A percentile compares a stretch with the other conserved stretches of the same genome.
Conservation (phyloP, 2,888 invertebrate species). For the Xanthorhoe spadicearia region DNA sequence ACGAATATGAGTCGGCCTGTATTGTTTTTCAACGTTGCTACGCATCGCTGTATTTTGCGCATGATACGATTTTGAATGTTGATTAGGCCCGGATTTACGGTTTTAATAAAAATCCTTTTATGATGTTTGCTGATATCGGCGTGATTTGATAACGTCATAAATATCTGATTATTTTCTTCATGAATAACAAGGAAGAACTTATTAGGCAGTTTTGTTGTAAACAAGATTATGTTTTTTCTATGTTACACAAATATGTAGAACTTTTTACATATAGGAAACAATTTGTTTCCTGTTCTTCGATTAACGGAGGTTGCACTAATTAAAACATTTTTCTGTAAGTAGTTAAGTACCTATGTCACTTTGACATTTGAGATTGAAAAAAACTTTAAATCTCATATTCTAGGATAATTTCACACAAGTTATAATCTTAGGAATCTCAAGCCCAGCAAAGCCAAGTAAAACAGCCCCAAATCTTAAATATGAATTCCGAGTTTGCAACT, state of each 20-base stretch:
- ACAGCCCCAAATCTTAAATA: conserved; percentile 37
- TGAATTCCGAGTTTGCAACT: conserved; percentile 37
- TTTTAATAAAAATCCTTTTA: conserved; percentile 16
- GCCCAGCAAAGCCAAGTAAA: conserved; percentile 1
- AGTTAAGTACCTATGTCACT: too few species aligned
- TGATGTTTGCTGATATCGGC: conserved; percentile 1
- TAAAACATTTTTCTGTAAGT: too few species aligned
- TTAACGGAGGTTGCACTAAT: too few species aligned
- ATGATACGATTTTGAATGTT: conserved; percentile 31
- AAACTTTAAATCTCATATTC: too few species aligned
- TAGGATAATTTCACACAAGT: not conserved
- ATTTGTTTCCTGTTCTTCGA: too few species aligned
- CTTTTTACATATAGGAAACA: too few species aligned
- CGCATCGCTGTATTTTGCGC: conserved; percentile 30
- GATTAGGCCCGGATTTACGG: conserved; percentile 20
- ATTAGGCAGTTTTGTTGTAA: not conserved
- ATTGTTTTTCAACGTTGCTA: conserved; percentile 20
- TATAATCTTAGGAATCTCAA: not conserved
- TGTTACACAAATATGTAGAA: not conserved
- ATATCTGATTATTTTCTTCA: conserved; percentile 6
- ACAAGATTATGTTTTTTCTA: not conserved
- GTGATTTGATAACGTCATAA: conserved; percentile 6
- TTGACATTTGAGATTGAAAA: too few species aligned
- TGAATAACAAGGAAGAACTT: conserved; percentile 2
- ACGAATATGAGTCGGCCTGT: conserved; percentile 10